A percentile compares a stretch with the other conserved stretches of the same genome.
Conservation (phyloP, 2,113 vertebrate species). For the Sebastes fasciatus region DNA sequence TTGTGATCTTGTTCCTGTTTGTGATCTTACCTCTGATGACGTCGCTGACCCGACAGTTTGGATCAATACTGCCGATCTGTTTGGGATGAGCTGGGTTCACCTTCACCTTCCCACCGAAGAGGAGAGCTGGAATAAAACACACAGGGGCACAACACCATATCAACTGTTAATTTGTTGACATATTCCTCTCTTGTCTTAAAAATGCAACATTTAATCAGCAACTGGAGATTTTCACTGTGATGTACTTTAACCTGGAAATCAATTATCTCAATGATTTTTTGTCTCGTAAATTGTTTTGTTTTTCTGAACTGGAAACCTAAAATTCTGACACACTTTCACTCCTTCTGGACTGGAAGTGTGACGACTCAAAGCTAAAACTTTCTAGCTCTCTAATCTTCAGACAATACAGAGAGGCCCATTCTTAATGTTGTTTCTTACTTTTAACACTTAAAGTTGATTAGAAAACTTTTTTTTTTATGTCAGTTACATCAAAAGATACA, state of each 20-base stretch:
- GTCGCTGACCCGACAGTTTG: conserved; percentile 90
- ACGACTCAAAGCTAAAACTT: neutral
- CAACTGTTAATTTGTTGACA: neutral
- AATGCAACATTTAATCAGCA: neutral
- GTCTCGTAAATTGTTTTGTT: neutral
- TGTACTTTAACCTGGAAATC: neutral
- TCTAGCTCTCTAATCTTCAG: neutral
- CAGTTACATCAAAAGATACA: neutral
- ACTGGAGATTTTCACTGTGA: neutral
- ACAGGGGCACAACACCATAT: no score
- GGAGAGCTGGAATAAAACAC: conserved; percentile 84
- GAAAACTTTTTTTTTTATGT: neutral
- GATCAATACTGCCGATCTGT: conserved; percentile 98
- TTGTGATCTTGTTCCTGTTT: conserved; percentile 35
- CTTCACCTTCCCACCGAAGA: conserved; percentile 93
- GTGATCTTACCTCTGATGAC: conserved; percentile 90
- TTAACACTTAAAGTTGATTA: neutral
- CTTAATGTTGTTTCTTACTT: neutral
- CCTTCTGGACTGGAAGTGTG: neutral
- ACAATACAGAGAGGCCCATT: neutral
- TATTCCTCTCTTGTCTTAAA: neutral
- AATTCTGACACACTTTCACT: neutral
- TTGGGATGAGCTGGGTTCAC: conserved; percentile 95
- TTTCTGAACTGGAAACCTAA: neutral
- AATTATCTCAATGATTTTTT: neutral